These are phyloP conservation scores for Formicarius rufipectus DNA, from an alignment of 2,113 vertebrate genomes.

Conservation along the genomic window DNA sequence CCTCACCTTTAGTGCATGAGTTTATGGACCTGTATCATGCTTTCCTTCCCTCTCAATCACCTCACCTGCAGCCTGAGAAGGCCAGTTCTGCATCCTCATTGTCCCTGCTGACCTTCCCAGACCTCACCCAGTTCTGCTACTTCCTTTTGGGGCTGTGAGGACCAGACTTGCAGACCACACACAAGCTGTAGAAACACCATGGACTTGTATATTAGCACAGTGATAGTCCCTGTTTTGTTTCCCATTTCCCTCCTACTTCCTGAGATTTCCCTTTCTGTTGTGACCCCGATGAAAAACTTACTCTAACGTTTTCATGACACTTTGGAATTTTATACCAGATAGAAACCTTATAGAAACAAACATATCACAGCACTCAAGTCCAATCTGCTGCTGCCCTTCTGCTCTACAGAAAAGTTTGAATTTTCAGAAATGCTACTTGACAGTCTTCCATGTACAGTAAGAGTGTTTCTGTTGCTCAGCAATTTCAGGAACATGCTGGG, in stretches of 20 bases:
- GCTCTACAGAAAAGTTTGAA: rapidly evolving
- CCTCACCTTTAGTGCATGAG: no score
- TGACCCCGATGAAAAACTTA: neutral
- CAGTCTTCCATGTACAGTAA: neutral
- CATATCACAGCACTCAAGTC: rapidly evolving
- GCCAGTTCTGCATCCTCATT: neutral
- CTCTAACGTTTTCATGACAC: neutral
- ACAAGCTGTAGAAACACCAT: neutral
- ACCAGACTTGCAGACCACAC: neutral
- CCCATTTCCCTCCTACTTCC: neutral
- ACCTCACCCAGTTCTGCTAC: neutral
- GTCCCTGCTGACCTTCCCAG: neutral
- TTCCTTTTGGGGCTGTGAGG: neutral
- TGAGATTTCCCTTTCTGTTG: neutral
- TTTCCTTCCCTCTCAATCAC: neutral
- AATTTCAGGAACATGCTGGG: neutral
- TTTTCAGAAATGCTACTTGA: neutral
- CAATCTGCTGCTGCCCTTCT: neutral
- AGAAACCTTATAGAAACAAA: neutral
- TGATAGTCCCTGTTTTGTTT: neutral
- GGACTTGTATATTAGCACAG: neutral
- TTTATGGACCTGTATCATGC: neutral
- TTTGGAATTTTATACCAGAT: neutral
- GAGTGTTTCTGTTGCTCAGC: neutral
- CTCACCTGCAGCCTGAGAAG: neutral